Evolutionary conservation across 1,140 invertebrate species (phyloP).

Genomic region (Ceratosolen fusciceps): DNA sequence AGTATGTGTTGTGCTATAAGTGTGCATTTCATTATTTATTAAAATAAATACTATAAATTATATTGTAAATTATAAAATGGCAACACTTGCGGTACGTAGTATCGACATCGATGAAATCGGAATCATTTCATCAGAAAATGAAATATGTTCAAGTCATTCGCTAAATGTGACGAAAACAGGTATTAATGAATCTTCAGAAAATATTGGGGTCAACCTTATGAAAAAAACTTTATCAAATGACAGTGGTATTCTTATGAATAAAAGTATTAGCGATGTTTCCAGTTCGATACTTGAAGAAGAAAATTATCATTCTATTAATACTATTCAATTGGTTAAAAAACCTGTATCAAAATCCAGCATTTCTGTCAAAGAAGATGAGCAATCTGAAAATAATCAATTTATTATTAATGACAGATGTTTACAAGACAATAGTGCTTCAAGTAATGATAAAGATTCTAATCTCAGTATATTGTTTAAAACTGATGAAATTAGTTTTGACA

Average conservation of each 20-base stretch:
- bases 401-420: constrained; percentile 17
- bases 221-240: neutral
- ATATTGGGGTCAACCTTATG: constrained; percentile 7
- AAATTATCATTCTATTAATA: neutral
- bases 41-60: neutral
- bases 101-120: constrained; percentile 4
- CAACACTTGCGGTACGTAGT: constrained; percentile 3
- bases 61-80: constrained; percentile 21
- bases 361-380: neutral
- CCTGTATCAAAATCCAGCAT: neutral
- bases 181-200: neutral
- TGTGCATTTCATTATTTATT: constrained; percentile 1
- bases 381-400: constrained; percentile 6
- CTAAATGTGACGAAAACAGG: constrained; percentile 7
- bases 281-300: neutral
- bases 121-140: neutral
- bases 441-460: neutral
- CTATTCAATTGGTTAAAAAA: neutral
- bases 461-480: neutral
- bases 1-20: neutral
- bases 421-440: constrained; percentile 9
- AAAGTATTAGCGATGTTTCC: neutral
- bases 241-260: constrained; percentile 18
- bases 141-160: neutral
- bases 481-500: neutral